These are phyloP conservation scores for Phaedon cochleariae DNA, from an alignment of 2,888 invertebrate genomes.

Conservation along the genomic window DNA sequence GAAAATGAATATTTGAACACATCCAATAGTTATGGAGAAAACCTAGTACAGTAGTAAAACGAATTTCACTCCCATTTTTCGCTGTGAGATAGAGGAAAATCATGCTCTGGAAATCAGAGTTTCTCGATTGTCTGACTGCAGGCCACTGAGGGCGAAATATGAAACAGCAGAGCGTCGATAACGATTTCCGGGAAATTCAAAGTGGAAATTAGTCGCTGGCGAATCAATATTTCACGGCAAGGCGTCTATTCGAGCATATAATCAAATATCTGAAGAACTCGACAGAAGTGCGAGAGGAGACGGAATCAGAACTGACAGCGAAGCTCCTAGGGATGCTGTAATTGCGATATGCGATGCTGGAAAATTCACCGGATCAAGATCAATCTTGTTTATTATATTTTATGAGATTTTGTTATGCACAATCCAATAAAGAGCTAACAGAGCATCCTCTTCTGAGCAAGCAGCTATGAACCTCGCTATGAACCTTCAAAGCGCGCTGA, in stretches of 20 bases:
- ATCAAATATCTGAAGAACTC: background rate
- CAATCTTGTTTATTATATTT: background rate
- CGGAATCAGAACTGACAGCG: background rate
- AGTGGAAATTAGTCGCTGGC: background rate
- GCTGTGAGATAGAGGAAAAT: too few relatives aligned
- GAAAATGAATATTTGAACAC: too few relatives aligned
- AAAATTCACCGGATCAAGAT: background rate
- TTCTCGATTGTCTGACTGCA: too few relatives aligned
- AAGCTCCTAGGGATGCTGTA: background rate
- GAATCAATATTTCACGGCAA: background rate
- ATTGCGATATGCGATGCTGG: background rate
- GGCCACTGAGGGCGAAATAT: background rate
- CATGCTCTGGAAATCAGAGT: too few relatives aligned
- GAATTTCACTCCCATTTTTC: too few relatives aligned
- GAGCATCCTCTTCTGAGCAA: too few relatives aligned
- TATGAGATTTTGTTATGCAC: background rate
- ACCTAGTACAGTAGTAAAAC: too few relatives aligned
- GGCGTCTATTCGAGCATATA: background rate
- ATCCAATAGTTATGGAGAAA: too few relatives aligned
- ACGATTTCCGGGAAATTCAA: background rate
- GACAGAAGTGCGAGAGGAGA: background rate
- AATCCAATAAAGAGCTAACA: too few relatives aligned
- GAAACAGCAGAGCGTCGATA: background rate
- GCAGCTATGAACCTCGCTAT: too few relatives aligned
- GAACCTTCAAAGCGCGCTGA: too few relatives aligned